Conservation (phyloP, 2,797 vertebrate species). For the Falco concolor region DNA sequence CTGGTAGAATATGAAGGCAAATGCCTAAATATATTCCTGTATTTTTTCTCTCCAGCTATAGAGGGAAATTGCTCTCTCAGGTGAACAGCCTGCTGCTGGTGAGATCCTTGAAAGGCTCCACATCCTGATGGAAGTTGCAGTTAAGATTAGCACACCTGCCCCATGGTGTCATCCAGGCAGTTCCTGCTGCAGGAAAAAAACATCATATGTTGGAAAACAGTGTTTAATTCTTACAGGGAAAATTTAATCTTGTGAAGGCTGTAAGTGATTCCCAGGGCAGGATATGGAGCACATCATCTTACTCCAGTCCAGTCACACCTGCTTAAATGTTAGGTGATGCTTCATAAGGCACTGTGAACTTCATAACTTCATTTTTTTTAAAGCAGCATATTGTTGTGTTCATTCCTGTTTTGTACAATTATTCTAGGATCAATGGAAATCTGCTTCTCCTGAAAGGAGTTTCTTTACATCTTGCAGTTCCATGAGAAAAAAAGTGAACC, state of each 20-base stretch:
- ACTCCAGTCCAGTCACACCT: not conserved
- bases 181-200: not conserved
- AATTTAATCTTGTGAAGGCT: not conserved
- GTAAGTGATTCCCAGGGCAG: not conserved
- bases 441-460: not conserved
- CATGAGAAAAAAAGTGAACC: not conserved
- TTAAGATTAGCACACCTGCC: conserved; percentile 4
- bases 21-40: not conserved
- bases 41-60: not conserved
- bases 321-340: not conserved
- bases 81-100: not conserved
- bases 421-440: not conserved
- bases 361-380: not conserved
- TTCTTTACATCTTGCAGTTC: not conserved
- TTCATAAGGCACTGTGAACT: not conserved
- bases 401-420: not conserved
- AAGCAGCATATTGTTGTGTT: not conserved
- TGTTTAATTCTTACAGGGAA: not conserved
- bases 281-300: not conserved
- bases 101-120: not conserved
- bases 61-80: not conserved
- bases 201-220: not conserved
- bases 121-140: not conserved
- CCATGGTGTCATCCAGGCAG: not conserved
- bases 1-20: not conserved